phyloP scores from a whole-genome alignment of 2,888 invertebrate genomes.

The Zootermopsis nevadensis region DNA sequence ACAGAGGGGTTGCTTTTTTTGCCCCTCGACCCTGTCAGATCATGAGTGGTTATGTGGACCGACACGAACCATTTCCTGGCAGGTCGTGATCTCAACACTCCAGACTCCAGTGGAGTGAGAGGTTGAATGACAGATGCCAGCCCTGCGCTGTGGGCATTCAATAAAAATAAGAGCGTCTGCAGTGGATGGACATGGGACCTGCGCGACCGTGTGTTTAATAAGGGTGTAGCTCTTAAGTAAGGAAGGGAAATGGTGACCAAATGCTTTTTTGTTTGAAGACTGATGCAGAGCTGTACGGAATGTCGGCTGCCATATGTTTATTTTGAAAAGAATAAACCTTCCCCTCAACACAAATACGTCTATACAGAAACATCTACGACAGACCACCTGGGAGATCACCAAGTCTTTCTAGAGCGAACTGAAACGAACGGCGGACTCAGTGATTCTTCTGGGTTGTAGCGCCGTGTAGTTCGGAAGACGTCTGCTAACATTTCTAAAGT shows the following conservation, averaged over 20 bases:
- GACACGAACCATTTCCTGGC: slow-evolving; percentile 27
- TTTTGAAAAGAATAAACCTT: not conserved
- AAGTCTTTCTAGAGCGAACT: no score
- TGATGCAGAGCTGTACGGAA: not conserved
- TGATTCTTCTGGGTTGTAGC: no score
- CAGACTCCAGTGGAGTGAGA: not conserved
- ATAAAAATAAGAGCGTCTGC: not conserved
- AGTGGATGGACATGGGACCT: not conserved
- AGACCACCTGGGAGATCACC: no score
- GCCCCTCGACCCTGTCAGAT: slow-evolving; percentile 13
- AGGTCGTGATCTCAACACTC: slow-evolving; percentile 6
- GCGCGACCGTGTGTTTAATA: not conserved
- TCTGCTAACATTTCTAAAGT: no score
- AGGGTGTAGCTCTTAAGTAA: not conserved
- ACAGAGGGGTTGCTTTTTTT: not conserved
- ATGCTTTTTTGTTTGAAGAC: not conserved
- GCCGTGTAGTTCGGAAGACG: no score
- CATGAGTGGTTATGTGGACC: not conserved
- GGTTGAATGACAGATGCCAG: slow-evolving; percentile 18
- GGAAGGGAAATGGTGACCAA: not conserved
- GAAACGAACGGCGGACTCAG: no score
- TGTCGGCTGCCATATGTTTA: not conserved
- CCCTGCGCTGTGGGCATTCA: not conserved
- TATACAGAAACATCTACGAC: not conserved
- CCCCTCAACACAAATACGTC: not conserved